Evolutionary conservation across 2,113 vertebrate genomes (phyloP), one percentile per base, ranked within the genome.

Genomic region (Gadus macrocephalus): DNA sequence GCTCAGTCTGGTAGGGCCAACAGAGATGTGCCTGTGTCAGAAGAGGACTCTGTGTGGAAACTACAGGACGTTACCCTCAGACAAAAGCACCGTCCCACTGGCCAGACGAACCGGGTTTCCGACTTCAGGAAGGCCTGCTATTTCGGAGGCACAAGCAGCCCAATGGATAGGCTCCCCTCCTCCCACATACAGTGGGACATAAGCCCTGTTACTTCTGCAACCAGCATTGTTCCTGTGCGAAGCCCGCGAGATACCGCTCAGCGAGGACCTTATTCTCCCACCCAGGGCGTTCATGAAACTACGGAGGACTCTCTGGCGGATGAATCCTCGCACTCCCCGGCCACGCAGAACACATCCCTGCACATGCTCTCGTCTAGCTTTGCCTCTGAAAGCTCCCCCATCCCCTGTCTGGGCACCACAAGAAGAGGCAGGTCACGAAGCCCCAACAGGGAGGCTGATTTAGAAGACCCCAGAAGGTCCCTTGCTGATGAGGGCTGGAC

Each of bases 91-190:
- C 74, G 75, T 20, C 60, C 81, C 6, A 81, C 79, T 0, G 84
- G 88, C 60, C 81, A 91, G 61, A 86, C 88, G 0, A 87, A 79
- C 53, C 82, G 59, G 4, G 72, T 88, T 0, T 87, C 90, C 6
- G 90, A 92, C 71, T 89, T 91, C 73, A 83, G 91, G n/a, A 83
- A 66, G 62, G 91, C 89, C 1, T 92, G 91, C 78, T 92, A 92
- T 80, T 92, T 93, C 70, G 88, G 89, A n/a, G 92, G 63, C 70
- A 91, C 90, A 20, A 93, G 92, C 81, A 93, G 92, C 73, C 92
- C 91, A 3, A 81, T 90, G 86, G 88, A 89, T 55, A 81, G 82
- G 12, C 74, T 81, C 62, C 68, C 85, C 27, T 53, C 82, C 1
- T 69, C 86, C 56, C 78, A 68, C 53, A 89, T 93, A 35, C 87